Conservation (phyloP, 2,888 invertebrate species). For the Auanema freiburgensis region DNA sequence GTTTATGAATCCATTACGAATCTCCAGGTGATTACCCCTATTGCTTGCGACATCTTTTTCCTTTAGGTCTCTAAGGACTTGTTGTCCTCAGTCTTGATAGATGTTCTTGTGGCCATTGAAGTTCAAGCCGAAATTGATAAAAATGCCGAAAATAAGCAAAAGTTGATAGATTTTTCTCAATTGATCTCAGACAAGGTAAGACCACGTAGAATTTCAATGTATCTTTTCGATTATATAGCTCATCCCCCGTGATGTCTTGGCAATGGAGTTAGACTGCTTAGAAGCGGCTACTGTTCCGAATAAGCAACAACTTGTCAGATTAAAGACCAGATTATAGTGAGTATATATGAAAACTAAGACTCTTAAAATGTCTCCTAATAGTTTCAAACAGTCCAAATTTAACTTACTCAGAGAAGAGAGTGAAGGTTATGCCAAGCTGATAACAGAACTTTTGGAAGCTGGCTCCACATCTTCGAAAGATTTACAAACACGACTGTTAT, state of each 20-base stretch:
- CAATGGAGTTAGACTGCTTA: slow-evolving; percentile 42
- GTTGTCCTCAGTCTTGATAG: slow-evolving; percentile 37
- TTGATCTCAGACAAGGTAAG: slow-evolving; percentile 28
- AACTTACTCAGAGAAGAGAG: slow-evolving; percentile 97
- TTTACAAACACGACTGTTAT: slow-evolving; percentile 22
- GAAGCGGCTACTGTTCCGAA: slow-evolving; percentile 37
- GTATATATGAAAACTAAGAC: slow-evolving; percentile 8
- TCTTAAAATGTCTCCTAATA: slow-evolving; percentile 65
- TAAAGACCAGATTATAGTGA: slow-evolving; percentile 58
- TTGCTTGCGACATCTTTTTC: too few species aligned
- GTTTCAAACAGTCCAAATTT: slow-evolving; percentile 98
- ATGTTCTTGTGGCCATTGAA: slow-evolving; percentile 43
- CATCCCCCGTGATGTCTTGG: slow-evolving; percentile 51
- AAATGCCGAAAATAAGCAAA: slow-evolving; percentile 20
- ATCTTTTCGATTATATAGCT: slow-evolving; percentile 28
- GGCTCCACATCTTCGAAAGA: slow-evolving; percentile 14
- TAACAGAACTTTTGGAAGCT: slow-evolving; percentile 52
- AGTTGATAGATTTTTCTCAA: slow-evolving; percentile 29
- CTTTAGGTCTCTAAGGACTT: slow-evolving; percentile 11
- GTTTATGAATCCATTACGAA: too few species aligned
- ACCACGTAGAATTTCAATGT: background rate
- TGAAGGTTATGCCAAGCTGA: slow-evolving; percentile 91
- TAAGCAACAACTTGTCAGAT: slow-evolving; percentile 43
- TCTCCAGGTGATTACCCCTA: too few species aligned
- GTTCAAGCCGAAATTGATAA: slow-evolving; percentile 25